Base-by-base conservation (phyloP, 2,113 vertebrate genomes). In the Microcebus griseorufus region DNA sequence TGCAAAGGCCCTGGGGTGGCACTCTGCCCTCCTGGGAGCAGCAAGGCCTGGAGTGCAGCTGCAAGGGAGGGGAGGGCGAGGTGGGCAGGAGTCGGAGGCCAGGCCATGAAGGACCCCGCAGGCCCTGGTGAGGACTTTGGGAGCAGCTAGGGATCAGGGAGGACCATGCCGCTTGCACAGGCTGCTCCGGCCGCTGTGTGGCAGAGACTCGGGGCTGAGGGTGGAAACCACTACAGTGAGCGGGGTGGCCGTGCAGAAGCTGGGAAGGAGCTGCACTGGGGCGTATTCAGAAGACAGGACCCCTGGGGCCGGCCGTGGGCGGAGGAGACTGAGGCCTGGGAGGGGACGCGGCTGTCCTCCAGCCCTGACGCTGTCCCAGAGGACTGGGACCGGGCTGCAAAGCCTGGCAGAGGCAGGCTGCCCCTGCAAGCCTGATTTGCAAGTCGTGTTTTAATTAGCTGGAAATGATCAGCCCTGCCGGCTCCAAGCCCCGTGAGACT, bases 131-230 rank as follows among this genome's bases (percentile, higher is more conserved):
- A 45, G 42, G 18, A 39, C 14, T 5, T 29, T 0, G 17, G 48
- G 12, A 22, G 37, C n/a, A 6, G n/a, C 69, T 12, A 1, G 60
- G 13, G n/a, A 13, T n/a, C 0, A 53, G 2, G 14, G 1, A 3
- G 29, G 72, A 22, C 11, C 0, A 53, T 2, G 0, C 2, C 29
- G 2, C 12, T 18, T 17, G 17, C 0, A 27, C n/a, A 18, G 34
- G 37, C 23, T 3, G 1, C n/a, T 45, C 95, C 64, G 85, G 39
- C n/a, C 1, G 0, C 34, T 27, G 48, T 18, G 48, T 37, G 67
- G 84, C 27, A 14, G 48, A n/a, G 18, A 69, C 55, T 2, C 2
- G 6, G 73, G 32, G 20, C 17, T 25, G 14, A 65, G 9, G 45
- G 14, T 27, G 42, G 39, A 16, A 17, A 4, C 32, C 39, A 4